Percentiles rank a stretch among this genome's conserved stretches.
Conservation (phyloP, 2,888 invertebrate genomes). For the Epiperipatus broadwayi region DNA sequence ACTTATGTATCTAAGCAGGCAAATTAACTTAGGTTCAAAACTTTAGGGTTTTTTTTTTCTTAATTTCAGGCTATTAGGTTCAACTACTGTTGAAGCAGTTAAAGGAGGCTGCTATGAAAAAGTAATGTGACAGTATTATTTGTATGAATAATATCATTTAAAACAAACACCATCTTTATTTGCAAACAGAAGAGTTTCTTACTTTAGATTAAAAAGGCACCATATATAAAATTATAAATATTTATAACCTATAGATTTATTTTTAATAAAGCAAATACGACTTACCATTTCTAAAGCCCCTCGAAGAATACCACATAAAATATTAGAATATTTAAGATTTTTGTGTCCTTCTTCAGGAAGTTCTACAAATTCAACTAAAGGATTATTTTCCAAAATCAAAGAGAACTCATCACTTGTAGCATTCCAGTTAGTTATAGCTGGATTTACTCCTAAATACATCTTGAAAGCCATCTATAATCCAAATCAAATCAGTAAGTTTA, state of each 20-base stretch:
- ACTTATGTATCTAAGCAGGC: no score
- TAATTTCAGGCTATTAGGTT: no score
- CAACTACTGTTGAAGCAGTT: no score
- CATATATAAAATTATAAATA: neutral
- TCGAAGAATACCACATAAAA: constrained; percentile 63
- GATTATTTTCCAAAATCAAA: constrained; percentile 78
- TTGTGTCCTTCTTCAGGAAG: constrained; percentile 58
- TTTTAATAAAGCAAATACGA: constrained; percentile 1
- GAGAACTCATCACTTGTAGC: constrained; percentile 89
- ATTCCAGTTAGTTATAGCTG: constrained; percentile 84
- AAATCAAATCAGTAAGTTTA: constrained; percentile 4
- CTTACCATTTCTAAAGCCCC: constrained; percentile 92
- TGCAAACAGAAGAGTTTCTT: no score
- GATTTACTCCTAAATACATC: constrained; percentile 73
- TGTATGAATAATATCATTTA: no score
- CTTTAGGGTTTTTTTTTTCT: no score
- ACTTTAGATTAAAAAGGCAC: no score
- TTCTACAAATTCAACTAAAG: constrained; percentile 90
- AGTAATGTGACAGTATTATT: no score
- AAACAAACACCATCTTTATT: no score
- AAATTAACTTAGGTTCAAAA: no score
- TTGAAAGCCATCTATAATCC: constrained; percentile 42
- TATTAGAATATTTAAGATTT: constrained; percentile 69
- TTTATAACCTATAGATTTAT: neutral
- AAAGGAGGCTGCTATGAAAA: no score